Evolutionary conservation across 1,140 invertebrate genomes (phyloP), one percentile per base, ranked within the genome.

Genomic region (Galleria mellonella): DNA sequence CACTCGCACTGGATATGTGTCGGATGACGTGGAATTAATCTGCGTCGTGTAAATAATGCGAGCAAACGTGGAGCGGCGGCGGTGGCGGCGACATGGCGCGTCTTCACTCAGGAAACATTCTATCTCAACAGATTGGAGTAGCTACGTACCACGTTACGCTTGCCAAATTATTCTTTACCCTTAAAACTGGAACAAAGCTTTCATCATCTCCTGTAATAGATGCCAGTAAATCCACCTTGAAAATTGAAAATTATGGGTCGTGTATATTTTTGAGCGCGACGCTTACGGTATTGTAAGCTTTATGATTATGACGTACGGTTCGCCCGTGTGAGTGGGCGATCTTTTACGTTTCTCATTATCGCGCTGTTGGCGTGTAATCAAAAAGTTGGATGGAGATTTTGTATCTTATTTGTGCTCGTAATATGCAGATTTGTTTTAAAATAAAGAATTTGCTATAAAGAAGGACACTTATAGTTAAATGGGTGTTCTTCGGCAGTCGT

Each of bases 11-110:
- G 62, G 61, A 66, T 65, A 65, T 58, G 63, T 65, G 62, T 56
- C 57, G 62, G 66, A 74, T 72, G 70, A 64, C 60, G 52, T 50
- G 43, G 65, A 65, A 78, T 78, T 75, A 75, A 73, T 78, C 71
- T 64, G 56, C 47, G 70, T 75, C 72, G 59, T 51, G 56, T 62
- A 70, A 73, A 78, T 72, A 23, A 23, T 23, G 17, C 17, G 17
- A 23, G 17, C 2, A 75, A 75, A 78, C 73, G 74, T 57, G 54
- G 49, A 57, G 51, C 56, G 66, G 75, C 66, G 63, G 60, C 73
- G 62, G 66, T 33, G 55, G 60, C 55, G 62, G 59, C 62, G 57
- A 49, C 53, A 51, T 28, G 45, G 49, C 53, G 59, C 48, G 61
- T 51, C 47, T 41, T 27, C 35, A 58, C 62, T 45, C 47, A 60